A percentile compares a stretch with the other conserved stretches of the same genome.
phyloP scores from a whole-genome alignment of 2,113 vertebrate genomes.

The Ibidorhyncha struthersii region DNA sequence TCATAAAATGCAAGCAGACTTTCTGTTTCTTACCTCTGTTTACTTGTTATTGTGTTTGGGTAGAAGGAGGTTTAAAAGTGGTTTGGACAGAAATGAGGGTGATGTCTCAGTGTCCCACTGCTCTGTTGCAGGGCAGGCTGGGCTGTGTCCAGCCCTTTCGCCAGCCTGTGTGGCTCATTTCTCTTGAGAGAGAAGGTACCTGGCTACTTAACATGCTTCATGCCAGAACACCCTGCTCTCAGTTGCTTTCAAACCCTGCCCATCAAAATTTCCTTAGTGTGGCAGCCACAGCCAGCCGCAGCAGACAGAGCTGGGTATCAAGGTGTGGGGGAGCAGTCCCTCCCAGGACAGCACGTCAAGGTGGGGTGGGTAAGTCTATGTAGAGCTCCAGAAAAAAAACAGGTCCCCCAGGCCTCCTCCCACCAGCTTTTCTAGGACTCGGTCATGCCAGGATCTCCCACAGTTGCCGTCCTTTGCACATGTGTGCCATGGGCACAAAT shows the following conservation, averaged over 20 bases:
- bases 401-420: neutral
- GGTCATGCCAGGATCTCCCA: neutral
- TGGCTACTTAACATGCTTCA: neutral
- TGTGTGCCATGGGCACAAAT: neutral
- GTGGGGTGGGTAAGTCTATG: neutral
- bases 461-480: accelerated
- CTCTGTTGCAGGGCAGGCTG: neutral
- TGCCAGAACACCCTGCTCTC: neutral
- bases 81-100: neutral
- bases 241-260: neutral
- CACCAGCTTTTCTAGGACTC: neutral
- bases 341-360: accelerated
- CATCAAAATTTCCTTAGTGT: neutral
- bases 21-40: neutral
- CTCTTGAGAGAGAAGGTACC: neutral
- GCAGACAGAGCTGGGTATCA: neutral
- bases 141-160: neutral
- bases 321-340: accelerated
- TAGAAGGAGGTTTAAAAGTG: neutral
- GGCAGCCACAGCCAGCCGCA: neutral
- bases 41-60: neutral
- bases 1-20: neutral
- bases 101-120: neutral
- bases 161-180: neutral
- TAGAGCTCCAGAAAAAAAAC: neutral